Base-by-base conservation (phyloP, 2,113 vertebrate genomes). In the Edolisoma coerulescens region DNA sequence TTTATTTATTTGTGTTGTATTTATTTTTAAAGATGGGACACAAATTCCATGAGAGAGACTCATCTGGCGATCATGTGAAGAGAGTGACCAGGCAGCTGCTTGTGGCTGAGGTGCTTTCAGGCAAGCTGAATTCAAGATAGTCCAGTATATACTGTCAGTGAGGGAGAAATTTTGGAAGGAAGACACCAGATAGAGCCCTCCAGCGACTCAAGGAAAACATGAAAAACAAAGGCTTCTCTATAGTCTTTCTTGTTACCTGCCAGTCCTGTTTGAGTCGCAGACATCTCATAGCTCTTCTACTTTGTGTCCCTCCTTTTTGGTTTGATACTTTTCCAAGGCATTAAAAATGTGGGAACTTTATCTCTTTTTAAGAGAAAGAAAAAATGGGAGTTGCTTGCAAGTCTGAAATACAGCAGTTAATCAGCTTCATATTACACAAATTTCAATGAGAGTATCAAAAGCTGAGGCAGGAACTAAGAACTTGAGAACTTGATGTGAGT, bases 1-100 rank as follows among this genome's bases (percentile, higher is more conserved):
- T 76, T 78, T 4, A 0, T 80, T 87, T 59, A 10, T 79, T 79
- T 59, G 27, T 54, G 56, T 52, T 86, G 42, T n/a, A 44, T 71
- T 86, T 95, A 92, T 95, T 90, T 95, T 95, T 92, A 87, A 95
- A 93, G 84, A 91, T 84, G 89, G 84, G 75, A 96, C 93, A 90
- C 28, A 80, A 76, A 84, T 97, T 96, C 96, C 96, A n/a, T 94
- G 67, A 83, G 42, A 89, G 13, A 53, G 41, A 93, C 78, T 97
- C 95, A 96, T 73, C 85, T 47, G 56, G 52, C 42, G 74, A 84
- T 97, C 92, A 94, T 70, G 89, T 84, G 95, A 80, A 56, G 74
- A 77, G 64, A 42, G 75, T 94, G 92, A 95, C 64, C 50, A 80
- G 69, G 93, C 78, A 54, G 60, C 76, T 74, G 39, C 76, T 86